Evolutionary conservation across 2,113 vertebrate species (phyloP).

Genomic region (Percina caprodes): DNA sequence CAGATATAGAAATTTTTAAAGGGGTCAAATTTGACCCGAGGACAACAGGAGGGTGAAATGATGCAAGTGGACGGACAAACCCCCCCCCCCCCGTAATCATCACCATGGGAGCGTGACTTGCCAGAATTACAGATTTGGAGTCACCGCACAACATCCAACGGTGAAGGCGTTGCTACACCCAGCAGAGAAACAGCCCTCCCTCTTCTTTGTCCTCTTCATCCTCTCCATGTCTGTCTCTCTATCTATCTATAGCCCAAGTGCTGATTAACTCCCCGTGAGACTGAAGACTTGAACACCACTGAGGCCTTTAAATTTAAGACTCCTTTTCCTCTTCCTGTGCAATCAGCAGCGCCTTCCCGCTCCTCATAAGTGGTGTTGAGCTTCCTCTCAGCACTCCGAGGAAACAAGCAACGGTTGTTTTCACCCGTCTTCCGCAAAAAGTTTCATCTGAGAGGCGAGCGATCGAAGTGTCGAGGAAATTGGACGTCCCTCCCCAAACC

Average conservation of each 20-base stretch:
- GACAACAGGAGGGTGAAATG: too few species aligned
- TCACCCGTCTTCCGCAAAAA: background rate
- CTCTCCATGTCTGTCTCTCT: conserved; percentile 47
- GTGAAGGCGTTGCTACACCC: background rate
- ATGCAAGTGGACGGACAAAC: too few species aligned
- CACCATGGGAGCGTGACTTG: too few species aligned
- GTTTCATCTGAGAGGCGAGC: background rate
- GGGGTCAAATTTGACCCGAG: too few species aligned
- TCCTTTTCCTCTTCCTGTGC: conserved; percentile 56
- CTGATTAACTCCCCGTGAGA: conserved; percentile 74
- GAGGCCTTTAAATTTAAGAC: conserved; percentile 55
- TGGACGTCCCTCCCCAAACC: background rate
- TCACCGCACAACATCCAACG: background rate
- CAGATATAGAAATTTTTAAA: too few species aligned
- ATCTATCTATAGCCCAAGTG: conserved; percentile 70
- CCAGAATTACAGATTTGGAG: too few species aligned
- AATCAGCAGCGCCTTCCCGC: conserved; percentile 67
- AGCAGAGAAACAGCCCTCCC: conserved; percentile 25
- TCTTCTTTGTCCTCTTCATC: conserved; percentile 33
- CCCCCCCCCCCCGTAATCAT: too few species aligned
- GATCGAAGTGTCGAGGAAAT: conserved; percentile 14
- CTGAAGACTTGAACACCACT: conserved; percentile 44
- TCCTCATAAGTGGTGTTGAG: conserved; percentile 37
- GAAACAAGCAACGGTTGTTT: conserved; percentile 14
- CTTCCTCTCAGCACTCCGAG: conserved; percentile 19